These are phyloP conservation scores for Cartodere bifasciata DNA, from an alignment of 2,888 invertebrate genomes.

Conservation along the genomic window DNA sequence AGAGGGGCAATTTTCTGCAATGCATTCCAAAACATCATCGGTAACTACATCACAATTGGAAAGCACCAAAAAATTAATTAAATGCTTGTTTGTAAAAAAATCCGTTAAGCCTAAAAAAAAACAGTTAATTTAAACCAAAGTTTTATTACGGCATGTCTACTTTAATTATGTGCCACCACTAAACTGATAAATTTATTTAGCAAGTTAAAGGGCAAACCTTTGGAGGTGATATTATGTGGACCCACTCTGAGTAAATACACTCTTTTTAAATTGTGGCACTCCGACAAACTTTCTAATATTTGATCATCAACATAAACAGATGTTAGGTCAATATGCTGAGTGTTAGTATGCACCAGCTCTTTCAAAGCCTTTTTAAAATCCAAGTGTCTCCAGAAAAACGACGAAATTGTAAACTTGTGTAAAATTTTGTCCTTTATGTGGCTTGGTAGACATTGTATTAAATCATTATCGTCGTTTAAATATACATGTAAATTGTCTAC, in stretches of 20 bases:
- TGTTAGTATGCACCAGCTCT: constrained; percentile 22
- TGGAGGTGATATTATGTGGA: constrained; percentile 17
- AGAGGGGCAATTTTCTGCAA: constrained; percentile 38
- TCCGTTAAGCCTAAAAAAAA: constrained; percentile 24
- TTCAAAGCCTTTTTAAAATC: constrained; percentile 20
- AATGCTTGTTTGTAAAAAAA: constrained; percentile 22
- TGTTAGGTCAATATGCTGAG: constrained; percentile 25
- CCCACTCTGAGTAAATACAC: constrained; percentile 22
- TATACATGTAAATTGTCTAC: constrained; percentile 19
- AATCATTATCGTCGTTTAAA: constrained; percentile 14
- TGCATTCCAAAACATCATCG: constrained; percentile 39
- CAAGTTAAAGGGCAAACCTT: too few relatives aligned
- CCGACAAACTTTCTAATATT: constrained; percentile 22
- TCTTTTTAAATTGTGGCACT: constrained; percentile 22
- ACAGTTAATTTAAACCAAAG: too few relatives aligned
- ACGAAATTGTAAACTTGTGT: constrained; percentile 20
- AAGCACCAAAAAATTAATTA: constrained; percentile 23
- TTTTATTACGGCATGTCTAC: neutral
- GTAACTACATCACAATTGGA: constrained; percentile 33
- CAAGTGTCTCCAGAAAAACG: constrained; percentile 20
- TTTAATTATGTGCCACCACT: constrained; percentile 6
- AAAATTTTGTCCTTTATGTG: constrained; percentile 25
- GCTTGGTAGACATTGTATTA: constrained; percentile 19
- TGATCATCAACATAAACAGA: constrained; percentile 24
- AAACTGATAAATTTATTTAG: too few relatives aligned